Percentiles rank a stretch among this genome's conserved stretches.
Conservation (phyloP, 2,888 invertebrate genomes). For the Unio pictorum region DNA sequence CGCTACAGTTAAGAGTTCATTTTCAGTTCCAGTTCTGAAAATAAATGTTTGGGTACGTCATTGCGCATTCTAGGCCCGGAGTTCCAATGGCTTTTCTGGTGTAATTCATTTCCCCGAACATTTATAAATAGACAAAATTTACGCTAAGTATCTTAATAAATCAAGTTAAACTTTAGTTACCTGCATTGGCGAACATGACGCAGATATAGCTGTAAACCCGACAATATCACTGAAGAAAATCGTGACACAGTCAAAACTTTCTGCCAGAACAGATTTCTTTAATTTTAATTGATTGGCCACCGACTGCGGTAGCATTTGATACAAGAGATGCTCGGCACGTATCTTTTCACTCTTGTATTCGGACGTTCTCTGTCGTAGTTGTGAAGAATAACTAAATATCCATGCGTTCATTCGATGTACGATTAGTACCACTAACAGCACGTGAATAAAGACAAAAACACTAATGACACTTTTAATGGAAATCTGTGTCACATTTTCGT, state of each 20-base stretch:
- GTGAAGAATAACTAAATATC: slow-evolving; percentile 34
- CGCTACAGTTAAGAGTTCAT: too few relatives aligned
- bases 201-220: slow-evolving; percentile 42
- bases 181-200: slow-evolving; percentile 36
- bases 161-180: slow-evolving; percentile 1
- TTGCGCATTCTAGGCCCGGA: too few relatives aligned
- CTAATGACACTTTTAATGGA: too few relatives aligned
- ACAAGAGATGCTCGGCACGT: slow-evolving; percentile 59
- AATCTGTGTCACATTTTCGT: too few relatives aligned
- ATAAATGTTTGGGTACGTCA: too few relatives aligned
- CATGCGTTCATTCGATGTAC: slow-evolving; percentile 36
- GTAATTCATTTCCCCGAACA: too few relatives aligned
- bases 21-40: too few relatives aligned
- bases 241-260: slow-evolving; percentile 35
- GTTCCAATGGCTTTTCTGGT: too few relatives aligned
- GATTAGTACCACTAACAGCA: slow-evolving; percentile 13
- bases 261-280: slow-evolving; percentile 30
- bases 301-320: slow-evolving; percentile 60
- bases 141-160: too few relatives aligned
- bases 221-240: slow-evolving; percentile 49
- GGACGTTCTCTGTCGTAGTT: slow-evolving; percentile 44
- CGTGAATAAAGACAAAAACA: background rate
- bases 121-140: too few relatives aligned
- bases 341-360: slow-evolving; percentile 58
- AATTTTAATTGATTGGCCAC: slow-evolving; percentile 43